Conservation (phyloP, 2,113 vertebrate species). For the Sinocyclocheilus anophthalmus region DNA sequence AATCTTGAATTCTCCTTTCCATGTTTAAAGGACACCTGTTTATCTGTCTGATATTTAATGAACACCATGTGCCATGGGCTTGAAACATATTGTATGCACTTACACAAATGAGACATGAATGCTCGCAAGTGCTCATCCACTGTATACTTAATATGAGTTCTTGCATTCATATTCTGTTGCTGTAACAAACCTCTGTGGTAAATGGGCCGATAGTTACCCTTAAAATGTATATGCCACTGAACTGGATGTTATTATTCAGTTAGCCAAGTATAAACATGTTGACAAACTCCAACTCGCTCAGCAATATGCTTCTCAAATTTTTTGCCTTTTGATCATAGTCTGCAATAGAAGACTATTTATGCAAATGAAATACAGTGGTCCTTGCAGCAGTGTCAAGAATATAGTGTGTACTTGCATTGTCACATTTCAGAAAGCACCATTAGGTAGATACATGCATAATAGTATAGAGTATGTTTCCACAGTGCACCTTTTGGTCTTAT, state of each 20-base stretch:
- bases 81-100: not conserved
- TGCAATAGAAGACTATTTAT: not conserved
- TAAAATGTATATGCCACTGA: not conserved
- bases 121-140: not conserved
- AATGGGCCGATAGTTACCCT: not conserved
- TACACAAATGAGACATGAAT: not conserved
- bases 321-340: not conserved
- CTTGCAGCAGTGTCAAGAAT: not conserved
- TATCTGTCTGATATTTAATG: conserved; percentile 7
- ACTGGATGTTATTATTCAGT: not conserved
- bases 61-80: not conserved
- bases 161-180: not conserved
- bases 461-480: not conserved
- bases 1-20: not conserved
- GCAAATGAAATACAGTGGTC: not conserved
- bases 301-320: not conserved
- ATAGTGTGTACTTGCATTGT: not conserved
- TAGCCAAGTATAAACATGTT: not conserved
- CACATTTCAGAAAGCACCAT: not conserved
- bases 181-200: not conserved
- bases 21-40: not conserved
- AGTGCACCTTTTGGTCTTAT: not conserved
- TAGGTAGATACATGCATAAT: not conserved
- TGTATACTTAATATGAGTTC: not conserved
- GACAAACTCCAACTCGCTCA: not conserved